Evolutionary conservation across 2,113 vertebrate species (phyloP).

Genomic region (Alces alces): DNA sequence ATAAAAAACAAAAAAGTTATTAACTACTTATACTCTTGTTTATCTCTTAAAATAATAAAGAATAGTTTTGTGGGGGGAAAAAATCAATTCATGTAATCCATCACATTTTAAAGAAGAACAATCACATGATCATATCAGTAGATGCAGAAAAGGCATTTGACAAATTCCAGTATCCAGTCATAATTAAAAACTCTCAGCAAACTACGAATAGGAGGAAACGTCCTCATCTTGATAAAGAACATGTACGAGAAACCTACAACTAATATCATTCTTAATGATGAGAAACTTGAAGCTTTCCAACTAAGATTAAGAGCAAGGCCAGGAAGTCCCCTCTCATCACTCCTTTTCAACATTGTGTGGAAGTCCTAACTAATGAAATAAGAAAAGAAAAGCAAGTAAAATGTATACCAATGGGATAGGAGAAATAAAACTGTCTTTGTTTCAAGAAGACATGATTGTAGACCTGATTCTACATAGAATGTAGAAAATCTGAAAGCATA

Average conservation of each 20-base stretch:
- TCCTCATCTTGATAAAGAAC: not conserved
- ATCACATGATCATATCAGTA: not conserved
- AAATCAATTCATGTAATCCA: conserved; percentile 2
- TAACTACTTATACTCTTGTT: not conserved
- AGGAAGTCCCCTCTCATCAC: not conserved
- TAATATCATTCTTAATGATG: not conserved
- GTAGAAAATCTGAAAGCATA: not conserved
- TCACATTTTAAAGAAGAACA: not conserved
- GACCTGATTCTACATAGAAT: not conserved
- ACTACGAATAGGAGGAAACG: not conserved
- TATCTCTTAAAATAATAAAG: not conserved
- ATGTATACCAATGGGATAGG: not conserved
- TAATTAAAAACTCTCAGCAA: not conserved
- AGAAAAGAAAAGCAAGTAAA: not conserved
- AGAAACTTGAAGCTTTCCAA: not conserved
- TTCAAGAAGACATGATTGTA: not conserved
- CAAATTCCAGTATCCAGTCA: not conserved
- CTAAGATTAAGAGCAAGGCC: not conserved
- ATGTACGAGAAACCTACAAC: not conserved
- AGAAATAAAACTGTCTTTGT: not conserved
- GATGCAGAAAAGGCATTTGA: not conserved
- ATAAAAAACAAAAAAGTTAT: not conserved
- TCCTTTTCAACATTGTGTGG: not conserved
- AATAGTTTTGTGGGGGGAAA: not conserved
- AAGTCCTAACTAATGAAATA: not conserved